A percentile compares a stretch with the other conserved stretches of the same genome.
phyloP scores from a whole-genome alignment of 2,113 vertebrate species.

The Agapornis roseicollis region DNA sequence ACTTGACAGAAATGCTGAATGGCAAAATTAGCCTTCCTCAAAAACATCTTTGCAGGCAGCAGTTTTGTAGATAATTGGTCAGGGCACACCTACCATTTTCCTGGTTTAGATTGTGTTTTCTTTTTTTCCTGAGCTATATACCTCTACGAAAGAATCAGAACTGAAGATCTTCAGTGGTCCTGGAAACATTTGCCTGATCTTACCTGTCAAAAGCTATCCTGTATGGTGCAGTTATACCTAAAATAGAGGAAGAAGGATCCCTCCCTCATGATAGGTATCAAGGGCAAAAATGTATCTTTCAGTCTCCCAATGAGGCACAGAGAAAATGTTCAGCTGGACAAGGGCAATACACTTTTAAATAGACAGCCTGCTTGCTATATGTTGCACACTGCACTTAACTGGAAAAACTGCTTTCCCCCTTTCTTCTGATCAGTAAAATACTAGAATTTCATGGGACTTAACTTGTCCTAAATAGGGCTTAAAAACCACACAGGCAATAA shows the following conservation, averaged over 20 bases:
- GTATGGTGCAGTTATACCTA: neutral
- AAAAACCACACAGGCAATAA: neutral
- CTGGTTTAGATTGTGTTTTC: neutral
- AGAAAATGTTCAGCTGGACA: neutral
- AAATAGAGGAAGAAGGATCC: neutral
- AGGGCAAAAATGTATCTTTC: neutral
- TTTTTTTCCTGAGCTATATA: neutral
- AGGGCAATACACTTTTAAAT: neutral
- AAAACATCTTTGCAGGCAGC: neutral
- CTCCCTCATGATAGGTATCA: neutral
- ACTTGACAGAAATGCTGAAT: neutral
- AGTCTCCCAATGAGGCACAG: neutral
- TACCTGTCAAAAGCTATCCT: neutral
- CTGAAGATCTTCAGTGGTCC: neutral
- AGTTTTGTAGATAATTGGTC: neutral
- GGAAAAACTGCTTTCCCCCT: neutral
- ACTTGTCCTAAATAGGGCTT: neutral
- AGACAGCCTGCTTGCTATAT: neutral
- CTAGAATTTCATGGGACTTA: neutral
- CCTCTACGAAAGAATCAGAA: neutral
- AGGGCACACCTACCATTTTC: neutral
- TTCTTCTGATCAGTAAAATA: neutral
- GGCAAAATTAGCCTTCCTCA: neutral
- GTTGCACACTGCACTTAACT: neutral
- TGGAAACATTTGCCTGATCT: neutral